Evolutionary conservation across 2,888 invertebrate genomes (phyloP).

Genomic region (Aleiodes leptofemur): DNA sequence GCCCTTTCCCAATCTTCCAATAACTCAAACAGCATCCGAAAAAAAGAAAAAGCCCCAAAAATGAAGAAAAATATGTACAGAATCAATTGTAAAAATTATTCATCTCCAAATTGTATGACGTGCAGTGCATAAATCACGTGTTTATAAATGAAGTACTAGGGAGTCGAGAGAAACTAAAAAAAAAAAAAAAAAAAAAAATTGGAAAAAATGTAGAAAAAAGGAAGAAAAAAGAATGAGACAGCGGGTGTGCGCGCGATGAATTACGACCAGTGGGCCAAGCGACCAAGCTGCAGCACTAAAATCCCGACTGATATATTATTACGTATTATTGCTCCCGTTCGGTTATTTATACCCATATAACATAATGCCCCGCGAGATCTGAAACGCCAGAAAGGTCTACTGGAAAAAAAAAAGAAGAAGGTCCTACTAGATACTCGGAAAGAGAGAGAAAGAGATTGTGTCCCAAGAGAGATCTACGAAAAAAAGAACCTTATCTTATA

Average conservation of each 20-base stretch:
- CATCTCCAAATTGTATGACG: neutral
- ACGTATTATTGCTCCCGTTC: conserved; percentile 75
- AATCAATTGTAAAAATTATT: conserved; percentile 31
- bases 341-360: conserved; percentile 76
- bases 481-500: conserved; percentile 66
- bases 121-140: conserved; percentile 31
- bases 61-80: conserved; percentile 14
- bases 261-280: conserved; percentile 74
- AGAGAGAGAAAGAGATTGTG: conserved; percentile 22
- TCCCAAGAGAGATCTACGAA: conserved; percentile 67
- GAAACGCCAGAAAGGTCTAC: conserved; percentile 65
- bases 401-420: conserved; percentile 46
- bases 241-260: conserved; percentile 67
- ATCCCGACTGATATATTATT: conserved; percentile 76
- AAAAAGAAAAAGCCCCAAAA: neutral
- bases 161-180: conserved; percentile 13
- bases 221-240: conserved; percentile 36
- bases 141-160: conserved; percentile 33
- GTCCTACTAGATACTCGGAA: conserved; percentile 43
- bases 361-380: conserved; percentile 73
- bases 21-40: conserved; percentile 12
- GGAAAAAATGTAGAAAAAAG: too few species aligned
- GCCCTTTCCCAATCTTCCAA: conserved; percentile 1
- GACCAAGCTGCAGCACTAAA: conserved; percentile 73
- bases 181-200: conserved; percentile 1